These are phyloP conservation scores for Caenorhabditis wallacei DNA, from an alignment of 2,888 invertebrate species.

Conservation along the genomic window DNA sequence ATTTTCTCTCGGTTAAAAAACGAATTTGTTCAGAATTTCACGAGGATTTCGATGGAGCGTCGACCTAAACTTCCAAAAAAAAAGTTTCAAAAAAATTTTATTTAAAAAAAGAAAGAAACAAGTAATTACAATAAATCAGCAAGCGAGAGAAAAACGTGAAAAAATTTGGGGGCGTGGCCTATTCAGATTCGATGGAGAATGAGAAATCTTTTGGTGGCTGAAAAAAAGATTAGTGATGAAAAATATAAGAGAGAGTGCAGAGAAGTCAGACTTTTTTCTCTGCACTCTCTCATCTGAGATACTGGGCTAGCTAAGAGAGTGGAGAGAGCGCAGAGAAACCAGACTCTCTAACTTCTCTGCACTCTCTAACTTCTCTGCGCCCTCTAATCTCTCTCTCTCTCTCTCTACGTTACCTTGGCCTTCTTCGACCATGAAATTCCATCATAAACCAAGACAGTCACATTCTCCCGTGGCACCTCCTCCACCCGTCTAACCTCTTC, in stretches of 20 bases:
- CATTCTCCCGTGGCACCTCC: slow-evolving; percentile 5
- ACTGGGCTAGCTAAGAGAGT: too few species aligned
- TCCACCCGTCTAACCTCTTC: not conserved
- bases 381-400: too few species aligned
- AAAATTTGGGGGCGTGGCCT: not conserved
- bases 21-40: too few species aligned
- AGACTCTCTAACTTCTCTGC: too few species aligned
- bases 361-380: too few species aligned
- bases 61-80: too few species aligned
- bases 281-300: too few species aligned
- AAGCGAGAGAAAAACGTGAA: not conserved
- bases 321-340: too few species aligned
- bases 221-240: not conserved
- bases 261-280: too few species aligned
- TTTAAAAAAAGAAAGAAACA: not conserved
- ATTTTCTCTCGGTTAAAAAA: too few species aligned
- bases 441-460: slow-evolving; percentile 47
- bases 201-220: slow-evolving; percentile 3
- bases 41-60: too few species aligned
- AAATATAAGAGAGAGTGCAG: too few species aligned
- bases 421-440: slow-evolving; percentile 41
- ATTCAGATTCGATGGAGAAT: slow-evolving; percentile 14
- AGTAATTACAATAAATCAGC: not conserved
- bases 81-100: not conserved
- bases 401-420: not conserved